These are phyloP conservation scores for Chydorus sphaericus DNA, from an alignment of 2,888 invertebrate species.

Conservation along the genomic window DNA sequence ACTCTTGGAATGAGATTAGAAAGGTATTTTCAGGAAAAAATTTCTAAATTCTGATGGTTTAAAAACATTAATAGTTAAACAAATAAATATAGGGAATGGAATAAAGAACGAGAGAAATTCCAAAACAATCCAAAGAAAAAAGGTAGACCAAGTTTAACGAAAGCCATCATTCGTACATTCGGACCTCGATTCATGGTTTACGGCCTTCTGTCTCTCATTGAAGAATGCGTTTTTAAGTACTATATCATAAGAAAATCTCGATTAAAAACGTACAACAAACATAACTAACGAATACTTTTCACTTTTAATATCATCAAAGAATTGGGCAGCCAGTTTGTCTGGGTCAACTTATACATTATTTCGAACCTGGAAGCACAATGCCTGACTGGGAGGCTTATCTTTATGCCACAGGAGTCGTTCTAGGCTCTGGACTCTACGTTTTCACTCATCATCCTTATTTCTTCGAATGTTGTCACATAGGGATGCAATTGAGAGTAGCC, in stretches of 20 bases:
- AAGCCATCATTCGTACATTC: constrained; percentile 33
- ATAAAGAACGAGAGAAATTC: constrained; percentile 35
- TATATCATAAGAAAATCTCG: constrained; percentile 13
- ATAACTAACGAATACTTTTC: constrained; percentile 14
- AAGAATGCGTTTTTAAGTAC: constrained; percentile 29
- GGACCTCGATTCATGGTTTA: constrained; percentile 31
- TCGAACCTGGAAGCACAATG: constrained; percentile 38
- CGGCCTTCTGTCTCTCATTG: constrained; percentile 31
- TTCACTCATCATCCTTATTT: constrained; percentile 78
- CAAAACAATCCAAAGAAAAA: constrained; percentile 25
- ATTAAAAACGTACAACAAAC: not conserved
- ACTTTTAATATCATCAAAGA: constrained; percentile 28
- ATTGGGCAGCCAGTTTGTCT: constrained; percentile 49
- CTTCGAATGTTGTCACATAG: constrained; percentile 53
- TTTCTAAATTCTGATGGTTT: not conserved
- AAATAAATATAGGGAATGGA: constrained; percentile 38
- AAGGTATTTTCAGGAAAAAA: constrained; percentile 34
- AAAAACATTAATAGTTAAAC: not conserved
- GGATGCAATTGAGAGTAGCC: constrained; percentile 68
- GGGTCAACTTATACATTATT: constrained; percentile 47
- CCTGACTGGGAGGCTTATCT: constrained; percentile 47
- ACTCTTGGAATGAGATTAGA: constrained; percentile 50
- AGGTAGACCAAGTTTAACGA: constrained; percentile 33
- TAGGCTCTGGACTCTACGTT: constrained; percentile 58
- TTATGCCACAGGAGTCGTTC: constrained; percentile 55